phyloP scores from a whole-genome alignment of 2,888 invertebrate genomes.

The Zootermopsis nevadensis region DNA sequence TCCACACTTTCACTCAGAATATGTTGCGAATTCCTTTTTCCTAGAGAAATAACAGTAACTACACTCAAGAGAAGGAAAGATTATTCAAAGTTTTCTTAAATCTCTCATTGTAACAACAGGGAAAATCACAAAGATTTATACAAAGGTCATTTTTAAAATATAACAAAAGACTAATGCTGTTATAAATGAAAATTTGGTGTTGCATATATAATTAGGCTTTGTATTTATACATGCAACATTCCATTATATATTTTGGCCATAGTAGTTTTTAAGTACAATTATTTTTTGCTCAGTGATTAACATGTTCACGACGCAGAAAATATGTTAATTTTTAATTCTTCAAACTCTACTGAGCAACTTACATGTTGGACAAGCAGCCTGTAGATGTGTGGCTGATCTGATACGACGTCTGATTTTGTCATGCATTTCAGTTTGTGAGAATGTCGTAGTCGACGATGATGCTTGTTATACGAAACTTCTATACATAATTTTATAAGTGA shows the following conservation, averaged over 20 bases:
- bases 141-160: conserved; percentile 33
- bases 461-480: too few species aligned
- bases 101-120: conserved; percentile 2
- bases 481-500: too few species aligned
- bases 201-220: conserved; percentile 22
- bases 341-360: too few species aligned
- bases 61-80: conserved; percentile 22
- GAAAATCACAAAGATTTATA: conserved; percentile 5
- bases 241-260: background rate
- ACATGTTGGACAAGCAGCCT: too few species aligned
- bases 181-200: background rate
- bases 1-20: conserved; percentile 29
- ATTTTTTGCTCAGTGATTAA: background rate
- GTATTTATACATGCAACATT: conserved; percentile 24
- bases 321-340: too few species aligned
- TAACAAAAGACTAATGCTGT: background rate
- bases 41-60: conserved; percentile 28
- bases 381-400: too few species aligned
- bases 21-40: background rate
- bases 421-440: too few species aligned
- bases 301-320: too few species aligned
- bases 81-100: background rate
- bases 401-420: too few species aligned
- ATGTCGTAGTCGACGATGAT: too few species aligned
- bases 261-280: background rate